Evolutionary conservation across 2,797 vertebrate species (phyloP).

Genomic region (Rhinoraja longicauda): DNA sequence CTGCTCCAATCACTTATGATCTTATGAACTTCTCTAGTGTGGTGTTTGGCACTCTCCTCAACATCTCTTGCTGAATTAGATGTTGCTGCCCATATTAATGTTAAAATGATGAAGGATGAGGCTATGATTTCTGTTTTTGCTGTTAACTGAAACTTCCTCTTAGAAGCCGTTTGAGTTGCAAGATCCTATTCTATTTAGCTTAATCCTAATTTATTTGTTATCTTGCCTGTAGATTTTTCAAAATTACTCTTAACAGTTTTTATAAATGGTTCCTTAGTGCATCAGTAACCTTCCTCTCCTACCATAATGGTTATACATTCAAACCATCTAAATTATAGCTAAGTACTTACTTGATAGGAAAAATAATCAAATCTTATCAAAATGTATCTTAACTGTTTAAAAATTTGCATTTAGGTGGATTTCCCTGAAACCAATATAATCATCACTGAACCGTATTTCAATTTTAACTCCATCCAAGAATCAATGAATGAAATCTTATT

Average conservation of each 20-base stretch:
- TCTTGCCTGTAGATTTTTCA: not conserved
- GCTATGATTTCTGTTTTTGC: too few species aligned
- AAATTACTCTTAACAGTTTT: not conserved
- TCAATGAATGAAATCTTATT: slow-evolving; percentile 99
- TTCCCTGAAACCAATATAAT: slow-evolving; percentile 88
- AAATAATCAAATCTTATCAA: not conserved
- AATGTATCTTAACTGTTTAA: not conserved
- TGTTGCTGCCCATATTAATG: too few species aligned
- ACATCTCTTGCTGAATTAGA: too few species aligned
- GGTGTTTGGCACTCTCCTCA: too few species aligned
- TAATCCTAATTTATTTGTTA: not conserved
- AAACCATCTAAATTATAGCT: not conserved
- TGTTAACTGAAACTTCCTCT: too few species aligned
- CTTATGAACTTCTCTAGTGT: too few species aligned
- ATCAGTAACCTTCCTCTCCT: not conserved
- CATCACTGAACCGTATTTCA: slow-evolving; percentile 95
- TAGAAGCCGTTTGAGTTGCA: too few species aligned
- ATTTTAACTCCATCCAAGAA: slow-evolving; percentile 94
- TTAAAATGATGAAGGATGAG: too few species aligned
- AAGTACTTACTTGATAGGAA: slow-evolving; percentile 24
- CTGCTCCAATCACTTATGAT: too few species aligned
- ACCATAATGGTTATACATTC: not conserved
- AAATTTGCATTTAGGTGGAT: slow-evolving; percentile 69
- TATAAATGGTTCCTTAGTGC: not conserved
- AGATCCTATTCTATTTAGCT: too few species aligned